Base-by-base conservation (phyloP, 2,888 invertebrate genomes). In the Buathra laborator region DNA sequence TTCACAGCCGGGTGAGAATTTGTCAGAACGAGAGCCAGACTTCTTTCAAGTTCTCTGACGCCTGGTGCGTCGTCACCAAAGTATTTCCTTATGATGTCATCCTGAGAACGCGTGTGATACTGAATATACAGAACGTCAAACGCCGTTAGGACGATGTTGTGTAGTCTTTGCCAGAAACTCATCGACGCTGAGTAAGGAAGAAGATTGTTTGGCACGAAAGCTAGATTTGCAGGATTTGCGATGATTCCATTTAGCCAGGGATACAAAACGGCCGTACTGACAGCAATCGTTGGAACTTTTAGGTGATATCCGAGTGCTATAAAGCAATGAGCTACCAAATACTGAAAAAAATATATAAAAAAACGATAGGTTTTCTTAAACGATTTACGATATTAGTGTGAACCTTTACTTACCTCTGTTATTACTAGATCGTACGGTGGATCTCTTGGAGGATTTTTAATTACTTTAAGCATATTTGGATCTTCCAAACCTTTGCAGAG, bases 1-100 rank as follows among this genome's bases (percentile, higher is more conserved):
- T 94, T 94, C 48, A 95, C 86, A 3, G 94, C 94, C 51, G 94
- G 92, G 90, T 95, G 94, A 70, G 94, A 94, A 89, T 95, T 95
- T 0, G 94, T 88, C 66, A 95, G 87, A 48, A 95, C 92, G 5
- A 95, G 88, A 0, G 95, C 94, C 14, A 95, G 91, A 72, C 94
- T 94, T 53, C 92, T 93, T 84, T 95, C 94, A 87, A 94, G 90
- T 72, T 93, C 91, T 9, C 91, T 88, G 24, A 94, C 88, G 56
- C 91, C 90, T 0, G 94, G 95, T 48, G 94, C 72, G 10, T 88
- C 79, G 0, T 87, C 71, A 14, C 88, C 90, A 32, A 92, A 81
- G 24, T 92, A 87, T 59, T 89, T 89, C 16, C 86, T 86, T 81
- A 90, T 86, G 14, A 88, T 84, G 56, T 86, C 86, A 44, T 85